A percentile compares a stretch with the other conserved stretches of the same genome.
phyloP scores from a whole-genome alignment of 2,113 vertebrate species.

The Tachysurus vachellii region DNA sequence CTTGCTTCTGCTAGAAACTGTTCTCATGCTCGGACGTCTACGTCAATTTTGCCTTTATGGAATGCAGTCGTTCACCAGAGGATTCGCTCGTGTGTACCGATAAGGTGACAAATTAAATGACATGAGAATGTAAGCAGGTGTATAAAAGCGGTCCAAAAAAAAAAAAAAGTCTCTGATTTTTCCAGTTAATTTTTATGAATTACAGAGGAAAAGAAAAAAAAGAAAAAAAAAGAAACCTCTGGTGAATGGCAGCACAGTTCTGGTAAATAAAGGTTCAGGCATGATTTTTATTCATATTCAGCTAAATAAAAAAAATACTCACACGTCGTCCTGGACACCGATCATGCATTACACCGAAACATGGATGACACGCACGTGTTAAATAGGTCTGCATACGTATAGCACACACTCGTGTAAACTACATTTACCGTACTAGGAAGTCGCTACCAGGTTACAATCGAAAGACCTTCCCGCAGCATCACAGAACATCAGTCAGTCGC shows the following conservation, averaged over 20 bases:
- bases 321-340: not conserved
- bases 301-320: not conserved
- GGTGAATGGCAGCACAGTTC: not conserved
- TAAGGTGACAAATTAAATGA: not conserved
- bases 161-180: not conserved
- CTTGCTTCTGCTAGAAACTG: not conserved
- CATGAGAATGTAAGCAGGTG: not conserved
- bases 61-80: conserved; percentile 1
- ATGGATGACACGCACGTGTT: not conserved
- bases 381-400: not conserved
- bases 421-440: not conserved
- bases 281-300: not conserved
- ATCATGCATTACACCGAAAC: conserved; percentile 20
- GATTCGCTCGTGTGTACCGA: not conserved
- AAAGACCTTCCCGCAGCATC: conserved; percentile 50
- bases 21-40: not conserved
- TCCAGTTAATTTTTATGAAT: not conserved
- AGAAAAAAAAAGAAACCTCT: not conserved
- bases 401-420: not conserved
- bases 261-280: not conserved
- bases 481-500: conserved; percentile 71
- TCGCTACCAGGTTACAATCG: conserved; percentile 47
- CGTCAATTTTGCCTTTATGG: not conserved
- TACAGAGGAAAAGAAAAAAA: no score
- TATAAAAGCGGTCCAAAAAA: not conserved